Evolutionary conservation across 2,113 vertebrate genomes (phyloP), one percentile per base, ranked within the genome.

Genomic region (Lophura nycthemera): DNA sequence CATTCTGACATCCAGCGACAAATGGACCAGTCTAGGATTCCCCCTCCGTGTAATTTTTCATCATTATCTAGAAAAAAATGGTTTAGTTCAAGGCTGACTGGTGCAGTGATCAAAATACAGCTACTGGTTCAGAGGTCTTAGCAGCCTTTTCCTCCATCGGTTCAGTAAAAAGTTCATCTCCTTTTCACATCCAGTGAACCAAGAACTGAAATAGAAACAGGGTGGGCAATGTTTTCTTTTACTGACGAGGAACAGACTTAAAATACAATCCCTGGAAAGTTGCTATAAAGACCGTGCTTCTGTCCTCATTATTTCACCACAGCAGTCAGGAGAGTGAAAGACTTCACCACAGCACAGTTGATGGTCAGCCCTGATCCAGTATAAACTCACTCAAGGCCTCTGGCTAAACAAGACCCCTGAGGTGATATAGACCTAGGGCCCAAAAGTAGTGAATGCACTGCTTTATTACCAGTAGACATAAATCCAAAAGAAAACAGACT

Each of bases 401-500:
- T 94, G 86, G 80, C 65, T 91, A 95, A 95, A 95, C 76, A 94
- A 81, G 59, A 64, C 47, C 50, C 79, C 87, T 74, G 90, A 95
- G 40, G 73, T 69, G 90, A 80, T 77, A 76, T 0, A 86, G 59
- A 88, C n/a, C 70, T 61, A 73, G 67, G 83, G 89, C 78, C 60
- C 52, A 72, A 75, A 91, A 75, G 67, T 6, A 50, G 30, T 90
- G 88, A 95, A 88, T 92, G 59, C 4, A 8, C 13, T 40, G 54
- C 67, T 95, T 88, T 94, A 96, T 94, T 91, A 66, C 15, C 7
- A 42, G 16, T 4, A 89, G 88, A 92, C 45, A 78, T 29, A 85
- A 91, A 93, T 74, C 76, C 85, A 89, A 97, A 93, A 71, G 65
- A 73, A 95, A 96, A 94, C 77, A 95, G 30, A 54, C 56, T 86